These are phyloP conservation scores for Muscicapa adusta DNA, from an alignment of 2,113 vertebrate species.

Conservation along the genomic window DNA sequence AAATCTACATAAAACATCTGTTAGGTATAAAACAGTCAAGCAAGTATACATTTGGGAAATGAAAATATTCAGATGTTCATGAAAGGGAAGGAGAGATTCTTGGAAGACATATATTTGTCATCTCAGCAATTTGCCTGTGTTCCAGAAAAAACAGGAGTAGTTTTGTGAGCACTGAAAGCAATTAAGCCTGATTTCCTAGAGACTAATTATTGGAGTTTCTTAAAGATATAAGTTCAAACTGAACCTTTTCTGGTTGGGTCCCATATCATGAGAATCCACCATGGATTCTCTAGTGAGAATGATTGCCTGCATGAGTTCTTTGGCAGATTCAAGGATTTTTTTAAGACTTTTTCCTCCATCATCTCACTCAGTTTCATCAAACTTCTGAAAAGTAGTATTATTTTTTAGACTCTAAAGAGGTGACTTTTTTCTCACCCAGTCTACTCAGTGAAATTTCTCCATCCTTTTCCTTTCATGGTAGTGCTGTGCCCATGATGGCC, in stretches of 20 bases:
- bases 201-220: background rate
- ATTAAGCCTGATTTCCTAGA: background rate
- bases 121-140: background rate
- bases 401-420: background rate
- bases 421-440: background rate
- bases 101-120: constrained; percentile 7
- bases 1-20: constrained; percentile 1
- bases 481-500: background rate
- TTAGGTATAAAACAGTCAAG: constrained; percentile 28
- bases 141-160: constrained; percentile 15
- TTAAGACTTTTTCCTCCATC: background rate
- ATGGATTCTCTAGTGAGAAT: background rate
- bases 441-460: background rate
- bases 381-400: background rate
- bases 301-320: background rate
- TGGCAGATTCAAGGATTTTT: background rate
- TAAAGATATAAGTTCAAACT: background rate
- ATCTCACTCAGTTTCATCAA: background rate
- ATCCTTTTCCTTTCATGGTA: background rate
- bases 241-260: background rate
- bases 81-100: background rate
- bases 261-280: background rate
- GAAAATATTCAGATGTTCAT: background rate
- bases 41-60: background rate
- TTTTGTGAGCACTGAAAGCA: background rate